Percentiles rank a stretch among this genome's conserved stretches.
Evolutionary conservation across 2,113 vertebrate species (phyloP).

Genomic region (Xenopus laevis): DNA sequence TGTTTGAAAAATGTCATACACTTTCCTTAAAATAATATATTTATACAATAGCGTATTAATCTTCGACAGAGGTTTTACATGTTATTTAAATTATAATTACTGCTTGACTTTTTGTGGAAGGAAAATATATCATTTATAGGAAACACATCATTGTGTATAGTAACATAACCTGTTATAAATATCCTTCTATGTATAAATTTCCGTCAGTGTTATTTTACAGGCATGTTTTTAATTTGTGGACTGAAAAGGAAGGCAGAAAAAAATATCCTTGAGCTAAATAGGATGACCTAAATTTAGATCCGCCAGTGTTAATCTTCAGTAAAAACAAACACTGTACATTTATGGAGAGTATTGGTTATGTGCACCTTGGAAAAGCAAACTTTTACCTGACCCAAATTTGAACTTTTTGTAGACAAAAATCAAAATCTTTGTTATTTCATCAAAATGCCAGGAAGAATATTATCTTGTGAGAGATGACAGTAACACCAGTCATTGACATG

Average conservation of each 20-base stretch:
- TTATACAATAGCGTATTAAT: too few species aligned
- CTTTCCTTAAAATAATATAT: too few species aligned
- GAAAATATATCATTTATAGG: constrained; percentile 2
- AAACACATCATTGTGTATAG: background rate
- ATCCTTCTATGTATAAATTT: constrained; percentile 2
- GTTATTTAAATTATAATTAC: too few species aligned
- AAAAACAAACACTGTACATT: constrained; percentile 13
- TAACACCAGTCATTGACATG: too few species aligned
- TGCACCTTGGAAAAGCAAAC: background rate
- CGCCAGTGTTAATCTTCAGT: constrained; percentile 2
- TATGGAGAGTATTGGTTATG: background rate
- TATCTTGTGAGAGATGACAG: too few species aligned
- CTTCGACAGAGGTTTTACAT: too few species aligned
- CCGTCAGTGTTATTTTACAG: constrained; percentile 9
- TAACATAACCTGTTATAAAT: constrained; percentile 23
- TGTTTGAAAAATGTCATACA: too few species aligned
- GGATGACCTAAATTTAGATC: constrained; percentile 27
- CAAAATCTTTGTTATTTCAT: too few species aligned
- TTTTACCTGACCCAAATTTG: too few species aligned
- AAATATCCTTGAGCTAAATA: constrained; percentile 21
- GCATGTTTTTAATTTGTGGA: constrained; percentile 19
- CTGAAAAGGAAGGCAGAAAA: constrained; percentile 20
- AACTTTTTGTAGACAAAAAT: too few species aligned
- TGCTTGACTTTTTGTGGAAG: constrained; percentile 14
- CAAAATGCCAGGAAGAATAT: too few species aligned